These are phyloP conservation scores for Macrobrachium nipponense DNA, from an alignment of 1,140 invertebrate species.

Conservation along the genomic window DNA sequence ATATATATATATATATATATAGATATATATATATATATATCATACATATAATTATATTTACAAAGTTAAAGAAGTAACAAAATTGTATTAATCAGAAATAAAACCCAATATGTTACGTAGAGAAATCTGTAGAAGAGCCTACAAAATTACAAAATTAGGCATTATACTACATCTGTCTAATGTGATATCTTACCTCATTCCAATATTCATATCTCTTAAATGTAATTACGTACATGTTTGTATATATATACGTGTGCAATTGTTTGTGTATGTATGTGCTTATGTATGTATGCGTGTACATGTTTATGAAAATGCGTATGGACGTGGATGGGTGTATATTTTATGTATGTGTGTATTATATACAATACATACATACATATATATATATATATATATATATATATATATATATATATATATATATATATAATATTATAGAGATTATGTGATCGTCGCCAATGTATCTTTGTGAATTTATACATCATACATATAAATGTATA, in stretches of 20 bases:
- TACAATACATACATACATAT: background rate
- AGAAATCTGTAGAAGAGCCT: too few relatives aligned
- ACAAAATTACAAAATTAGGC: background rate
- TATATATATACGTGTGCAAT: background rate
- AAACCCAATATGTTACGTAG: background rate
- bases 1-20: too few relatives aligned
- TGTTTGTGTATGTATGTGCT: background rate
- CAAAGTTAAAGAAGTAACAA: too few relatives aligned
- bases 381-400: background rate
- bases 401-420: background rate
- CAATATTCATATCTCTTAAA: background rate
- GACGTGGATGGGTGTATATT: too few relatives aligned
- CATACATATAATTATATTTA: too few relatives aligned
- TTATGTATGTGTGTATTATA: background rate
- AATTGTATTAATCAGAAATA: background rate
- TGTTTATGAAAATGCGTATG: background rate
- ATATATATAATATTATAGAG: background rate
- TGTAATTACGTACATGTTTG: background rate
- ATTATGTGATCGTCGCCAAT: too few relatives aligned
- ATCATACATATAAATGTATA: background rate
- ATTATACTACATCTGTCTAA: background rate
- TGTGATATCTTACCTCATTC: constrained; percentile 27
- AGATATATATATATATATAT: too few relatives aligned
- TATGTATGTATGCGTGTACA: background rate
- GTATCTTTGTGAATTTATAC: background rate